A percentile compares a stretch with the other conserved stretches of the same genome.
These are phyloP conservation scores for Epinotia ramella DNA, from an alignment of 2,888 invertebrate species.

Conservation along the genomic window DNA sequence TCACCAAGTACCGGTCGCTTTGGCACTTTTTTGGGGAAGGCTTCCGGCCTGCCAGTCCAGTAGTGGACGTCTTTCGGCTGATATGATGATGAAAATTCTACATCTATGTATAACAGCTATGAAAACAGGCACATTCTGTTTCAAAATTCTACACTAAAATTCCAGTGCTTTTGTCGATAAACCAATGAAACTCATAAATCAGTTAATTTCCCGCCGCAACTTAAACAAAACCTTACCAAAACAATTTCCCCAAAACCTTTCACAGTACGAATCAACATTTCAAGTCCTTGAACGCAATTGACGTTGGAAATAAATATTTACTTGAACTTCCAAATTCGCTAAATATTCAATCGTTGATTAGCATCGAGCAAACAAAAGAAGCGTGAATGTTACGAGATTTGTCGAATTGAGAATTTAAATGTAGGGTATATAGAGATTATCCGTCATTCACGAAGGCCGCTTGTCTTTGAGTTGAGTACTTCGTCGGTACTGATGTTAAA, in stretches of 20 bases:
- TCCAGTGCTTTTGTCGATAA: neutral
- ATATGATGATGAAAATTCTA: no score
- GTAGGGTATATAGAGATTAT: slow-evolving; percentile 3
- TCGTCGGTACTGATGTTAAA: no score
- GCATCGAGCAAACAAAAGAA: slow-evolving; percentile 50
- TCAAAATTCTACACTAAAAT: no score
- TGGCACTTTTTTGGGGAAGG: no score
- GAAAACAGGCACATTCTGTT: no score
- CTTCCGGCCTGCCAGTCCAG: no score
- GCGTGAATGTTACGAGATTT: slow-evolving; percentile 24
- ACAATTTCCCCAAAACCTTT: neutral
- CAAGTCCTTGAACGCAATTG: slow-evolving; percentile 32
- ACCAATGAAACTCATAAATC: neutral
- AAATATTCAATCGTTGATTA: slow-evolving; percentile 55
- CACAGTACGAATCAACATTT: slow-evolving; percentile 29
- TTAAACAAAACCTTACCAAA: slow-evolving; percentile 13
- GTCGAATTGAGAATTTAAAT: slow-evolving; percentile 31
- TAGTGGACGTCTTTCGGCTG: no score
- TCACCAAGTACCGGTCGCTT: no score
- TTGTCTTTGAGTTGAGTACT: no score
- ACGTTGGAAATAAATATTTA: slow-evolving; percentile 45
- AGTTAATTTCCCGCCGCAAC: neutral
- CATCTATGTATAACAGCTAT: no score
- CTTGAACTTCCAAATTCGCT: slow-evolving; percentile 44
- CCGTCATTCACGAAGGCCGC: no score